Conservation (phyloP, 64 coral and sea anemone genomes). For the Acropora tenuis region DNA sequence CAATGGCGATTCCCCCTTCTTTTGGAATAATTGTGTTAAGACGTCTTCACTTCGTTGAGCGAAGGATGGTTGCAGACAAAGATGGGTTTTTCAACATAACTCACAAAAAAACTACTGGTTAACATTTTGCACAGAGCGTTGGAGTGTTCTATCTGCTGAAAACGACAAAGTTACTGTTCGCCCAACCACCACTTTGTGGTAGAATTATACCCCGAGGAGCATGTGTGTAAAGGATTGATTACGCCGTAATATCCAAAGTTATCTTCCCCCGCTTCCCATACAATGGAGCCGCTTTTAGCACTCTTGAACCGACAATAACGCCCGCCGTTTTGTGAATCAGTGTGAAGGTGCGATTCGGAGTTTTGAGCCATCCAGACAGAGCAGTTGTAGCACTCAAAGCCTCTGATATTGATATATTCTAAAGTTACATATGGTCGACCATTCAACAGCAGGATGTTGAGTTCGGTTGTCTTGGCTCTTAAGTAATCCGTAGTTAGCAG, state of each 20-base stretch:
- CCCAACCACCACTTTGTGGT: conserved; percentile 89
- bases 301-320: too few relatives aligned
- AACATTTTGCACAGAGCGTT: too few relatives aligned
- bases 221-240: conserved; percentile 50
- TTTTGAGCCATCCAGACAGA: neutral
- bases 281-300: neutral
- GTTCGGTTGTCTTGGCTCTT: conserved; percentile 12
- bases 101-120: too few relatives aligned
- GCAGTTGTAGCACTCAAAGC: conserved; percentile 51
- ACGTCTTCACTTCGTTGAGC: too few relatives aligned
- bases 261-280: neutral
- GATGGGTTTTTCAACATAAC: too few relatives aligned
- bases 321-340: conserved; percentile 15
- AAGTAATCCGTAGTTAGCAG: conserved; percentile 54
- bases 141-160: too few relatives aligned
- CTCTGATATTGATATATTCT: conserved; percentile 62
- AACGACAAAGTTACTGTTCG: neutral
- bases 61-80: too few relatives aligned
- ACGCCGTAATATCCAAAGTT: conserved; percentile 50
- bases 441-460: conserved; percentile 21
- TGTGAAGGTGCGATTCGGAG: neutral
- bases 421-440: neutral
- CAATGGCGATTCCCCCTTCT: too few relatives aligned
- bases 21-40: too few relatives aligned
- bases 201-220: conserved; percentile 25